Evolutionary conservation across 2,888 invertebrate species (phyloP), one percentile per base, ranked within the genome.

Genomic region (Amaurobius ferox): DNA sequence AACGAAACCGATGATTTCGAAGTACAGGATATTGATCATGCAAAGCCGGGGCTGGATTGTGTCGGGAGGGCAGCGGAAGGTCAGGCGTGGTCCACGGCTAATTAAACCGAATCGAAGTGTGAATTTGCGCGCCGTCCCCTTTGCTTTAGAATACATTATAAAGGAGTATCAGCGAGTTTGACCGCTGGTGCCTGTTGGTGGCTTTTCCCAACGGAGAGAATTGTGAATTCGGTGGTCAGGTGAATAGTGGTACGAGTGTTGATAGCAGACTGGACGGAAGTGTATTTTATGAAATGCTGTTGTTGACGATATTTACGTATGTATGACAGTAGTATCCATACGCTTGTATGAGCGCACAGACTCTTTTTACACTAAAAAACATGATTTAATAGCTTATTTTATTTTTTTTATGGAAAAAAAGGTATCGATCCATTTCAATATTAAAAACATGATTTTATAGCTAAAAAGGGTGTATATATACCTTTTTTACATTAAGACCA

Each of bases 51-150:
- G 79, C 74, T 74, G 67, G 80, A 7, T 35, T 5, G 9, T 5
- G 35, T 40, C 26, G 26, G 81, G 73, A 3, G 55, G 55, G 44
- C 71, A 73, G 73, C 64, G 28, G 67, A 70, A 76, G 81, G 76
- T 70, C 68, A 74, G 64, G 76, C n/a, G 74, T 40, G 23, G 81
- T 76, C 83, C 55, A 66, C 83, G 71, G 77, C 83, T 85, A 85
- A 85, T 85, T 85, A 85, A 85, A 85, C 83, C 77, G 83, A 71
- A 85, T 77, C 77, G 83, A 85, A 85, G 66, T 85, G 83, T 71
- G 83, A 85, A 85, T 71, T 74, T n/a, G n/a, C n/a, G n/a, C n/a
- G n/a, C 44, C 68, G 48, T 35, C 79, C 40, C 48, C 23, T 48
- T 19, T 30, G 66, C 64, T 77, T 77, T 61, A 66, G 83, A 77